These are phyloP conservation scores for Leptinotarsa juncta DNA, from an alignment of 2,888 invertebrate species.

Conservation along the genomic window DNA sequence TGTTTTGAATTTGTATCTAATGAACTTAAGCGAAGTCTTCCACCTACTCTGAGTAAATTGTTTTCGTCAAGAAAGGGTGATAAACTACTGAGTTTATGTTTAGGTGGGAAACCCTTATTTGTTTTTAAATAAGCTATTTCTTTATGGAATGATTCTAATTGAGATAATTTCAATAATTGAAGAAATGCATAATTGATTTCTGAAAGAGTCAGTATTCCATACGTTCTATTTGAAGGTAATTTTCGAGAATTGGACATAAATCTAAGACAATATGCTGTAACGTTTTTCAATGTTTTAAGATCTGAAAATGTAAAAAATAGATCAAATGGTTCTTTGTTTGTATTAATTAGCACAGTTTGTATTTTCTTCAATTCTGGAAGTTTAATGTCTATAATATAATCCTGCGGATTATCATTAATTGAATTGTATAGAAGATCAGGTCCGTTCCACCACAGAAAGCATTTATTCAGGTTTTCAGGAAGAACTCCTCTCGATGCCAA, in stretches of 20 bases:
- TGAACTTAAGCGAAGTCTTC: constrained; percentile 1
- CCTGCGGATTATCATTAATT: constrained; percentile 8
- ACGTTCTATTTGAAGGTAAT: not conserved
- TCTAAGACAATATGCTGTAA: constrained; percentile 3
- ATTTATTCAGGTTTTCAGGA: constrained; percentile 5
- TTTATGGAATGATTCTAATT: not conserved
- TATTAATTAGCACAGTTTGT: not conserved
- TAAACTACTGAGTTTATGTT: constrained; percentile 5
- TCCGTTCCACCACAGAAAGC: constrained; percentile 22
- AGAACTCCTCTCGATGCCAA: constrained; percentile 23
- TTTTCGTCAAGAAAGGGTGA: constrained; percentile 1
- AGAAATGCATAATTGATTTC: constrained; percentile 10
- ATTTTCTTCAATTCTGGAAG: constrained; percentile 12
- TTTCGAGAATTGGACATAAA: not conserved
- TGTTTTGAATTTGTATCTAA: constrained; percentile 21
- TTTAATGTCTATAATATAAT: not conserved
- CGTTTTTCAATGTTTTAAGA: not conserved
- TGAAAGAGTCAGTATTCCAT: not conserved
- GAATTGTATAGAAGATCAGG: constrained; percentile 8
- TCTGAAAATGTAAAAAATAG: constrained; percentile 1
- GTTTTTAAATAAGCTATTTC: not conserved
- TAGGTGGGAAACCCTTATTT: not conserved
- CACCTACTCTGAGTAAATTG: constrained; percentile 11
- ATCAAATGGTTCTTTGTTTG: not conserved
- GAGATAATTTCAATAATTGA: constrained; percentile 13